phyloP scores from a whole-genome alignment of 2,888 invertebrate genomes.

The Drosophila anomalata region DNA sequence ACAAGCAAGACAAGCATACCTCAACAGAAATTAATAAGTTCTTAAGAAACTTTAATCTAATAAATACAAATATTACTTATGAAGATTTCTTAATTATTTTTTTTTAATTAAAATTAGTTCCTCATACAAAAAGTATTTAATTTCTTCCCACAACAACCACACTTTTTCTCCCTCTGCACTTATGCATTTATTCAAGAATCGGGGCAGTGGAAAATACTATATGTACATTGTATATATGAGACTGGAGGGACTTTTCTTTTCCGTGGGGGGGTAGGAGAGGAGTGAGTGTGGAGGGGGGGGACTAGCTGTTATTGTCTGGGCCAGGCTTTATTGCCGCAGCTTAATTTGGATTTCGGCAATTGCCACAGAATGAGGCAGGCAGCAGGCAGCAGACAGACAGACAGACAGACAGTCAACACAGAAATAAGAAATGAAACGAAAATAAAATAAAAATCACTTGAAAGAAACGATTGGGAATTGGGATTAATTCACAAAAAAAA shows the following conservation, averaged over 20 bases:
- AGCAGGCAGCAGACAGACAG: background rate
- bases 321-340: slow-evolving; percentile 54
- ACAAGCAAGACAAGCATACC: background rate
- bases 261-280: background rate
- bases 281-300: background rate
- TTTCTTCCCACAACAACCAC: no score
- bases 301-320: slow-evolving; percentile 30
- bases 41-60: background rate
- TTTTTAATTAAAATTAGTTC: no score
- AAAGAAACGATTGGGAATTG: slow-evolving; percentile 14
- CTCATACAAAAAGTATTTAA: no score
- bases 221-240: background rate
- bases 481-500: background rate
- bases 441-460: slow-evolving; percentile 16
- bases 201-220: slow-evolving; percentile 5
- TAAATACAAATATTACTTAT: background rate
- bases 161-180: background rate
- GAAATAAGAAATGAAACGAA: slow-evolving; percentile 3
- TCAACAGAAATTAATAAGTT: background rate
- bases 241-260: background rate
- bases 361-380: slow-evolving; percentile 20
- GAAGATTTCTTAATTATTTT: no score
- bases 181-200: slow-evolving; percentile 3
- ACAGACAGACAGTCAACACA: background rate
- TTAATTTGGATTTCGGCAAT: slow-evolving; percentile 57